Base-by-base conservation (phyloP, 2,113 vertebrate species). In the Rana temporaria region DNA sequence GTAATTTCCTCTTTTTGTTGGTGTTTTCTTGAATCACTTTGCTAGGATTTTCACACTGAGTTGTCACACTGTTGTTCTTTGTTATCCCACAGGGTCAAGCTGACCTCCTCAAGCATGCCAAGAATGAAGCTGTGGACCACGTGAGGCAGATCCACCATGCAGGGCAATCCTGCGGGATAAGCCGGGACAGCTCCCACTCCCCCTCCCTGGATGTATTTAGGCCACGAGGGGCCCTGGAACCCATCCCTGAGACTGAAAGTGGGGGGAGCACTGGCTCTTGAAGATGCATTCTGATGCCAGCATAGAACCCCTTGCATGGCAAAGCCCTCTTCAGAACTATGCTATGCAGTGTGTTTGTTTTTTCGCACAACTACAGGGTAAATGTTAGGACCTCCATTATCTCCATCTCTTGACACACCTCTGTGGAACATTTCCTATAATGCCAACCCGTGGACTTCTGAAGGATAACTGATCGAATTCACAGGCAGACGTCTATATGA, bases 91-190 rank as follows among this genome's bases (percentile, higher is more conserved):
- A 97, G 96, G 96, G 96, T 86, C 96, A 97, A 85, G 96, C 95
- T 0, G 96, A 97, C 74, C 91, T 97, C 81, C 91, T 97, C 85
- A 97, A 96, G 84, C 96, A 96, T 0, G 96, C 96, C 62, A 97
- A 96, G 89, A 93, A 90, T 0, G 96, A 97, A 86, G 94, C 95
- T 0, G 84, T 96, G 88, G 96, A 97, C 90, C 97, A 94, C 1
- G 88, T 96, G 78, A 94, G 95, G 84, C 96, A 97, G 93, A 97
- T 97, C 88, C 95, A 97, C 91, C 96, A 94, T 1, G 95, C 96
- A 0, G 95, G 95, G 55, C 96, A 96, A 89, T 95, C 96, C 24
- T 96, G 95, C 0, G 96, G 96, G 69, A 93, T 97, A 8, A 95
- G 92, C 85, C 94, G 96, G 87, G 95, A 95, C 0, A 93, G 94